Conservation (phyloP, 2,797 vertebrate species). For the Crossoptilon crossoptilon region DNA sequence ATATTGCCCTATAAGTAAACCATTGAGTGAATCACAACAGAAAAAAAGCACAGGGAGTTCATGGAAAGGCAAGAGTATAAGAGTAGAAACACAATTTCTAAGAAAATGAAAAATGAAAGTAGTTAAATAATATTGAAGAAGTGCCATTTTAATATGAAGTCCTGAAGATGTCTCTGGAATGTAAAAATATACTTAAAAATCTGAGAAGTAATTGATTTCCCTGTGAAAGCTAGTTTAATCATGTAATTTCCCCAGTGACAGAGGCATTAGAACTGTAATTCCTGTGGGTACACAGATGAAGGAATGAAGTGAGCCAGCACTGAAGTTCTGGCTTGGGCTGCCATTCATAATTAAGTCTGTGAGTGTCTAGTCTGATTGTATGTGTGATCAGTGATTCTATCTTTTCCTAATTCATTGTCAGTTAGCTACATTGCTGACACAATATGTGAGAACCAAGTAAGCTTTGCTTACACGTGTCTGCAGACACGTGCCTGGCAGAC, state of each 20-base stretch:
- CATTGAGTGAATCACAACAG: conserved; percentile 24
- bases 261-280: conserved; percentile 57
- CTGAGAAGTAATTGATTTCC: conserved; percentile 55
- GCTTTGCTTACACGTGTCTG: not conserved
- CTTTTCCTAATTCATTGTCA: conserved; percentile 42
- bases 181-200: conserved; percentile 48
- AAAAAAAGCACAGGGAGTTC: conserved; percentile 5
- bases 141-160: conserved; percentile 16
- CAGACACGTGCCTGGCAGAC: conserved; percentile 13
- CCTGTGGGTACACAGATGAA: conserved; percentile 42
- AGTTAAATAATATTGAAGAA: not conserved
- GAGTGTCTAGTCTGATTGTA: conserved; percentile 52
- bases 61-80: not conserved
- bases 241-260: conserved; percentile 50
- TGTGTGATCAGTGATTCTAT: conserved; percentile 8
- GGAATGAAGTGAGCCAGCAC: conserved; percentile 43
- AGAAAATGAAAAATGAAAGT: conserved; percentile 28
- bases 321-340: conserved; percentile 46
- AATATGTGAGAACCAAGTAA: conserved; percentile 13
- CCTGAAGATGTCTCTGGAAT: not conserved
- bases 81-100: not conserved
- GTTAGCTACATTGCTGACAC: not conserved
- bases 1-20: not conserved
- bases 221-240: conserved; percentile 62
- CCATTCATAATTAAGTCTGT: conserved; percentile 62